Evolutionary conservation across 1,140 invertebrate genomes (phyloP), one percentile per base, ranked within the genome.

Genomic region (Pseudoatta argentina): DNA sequence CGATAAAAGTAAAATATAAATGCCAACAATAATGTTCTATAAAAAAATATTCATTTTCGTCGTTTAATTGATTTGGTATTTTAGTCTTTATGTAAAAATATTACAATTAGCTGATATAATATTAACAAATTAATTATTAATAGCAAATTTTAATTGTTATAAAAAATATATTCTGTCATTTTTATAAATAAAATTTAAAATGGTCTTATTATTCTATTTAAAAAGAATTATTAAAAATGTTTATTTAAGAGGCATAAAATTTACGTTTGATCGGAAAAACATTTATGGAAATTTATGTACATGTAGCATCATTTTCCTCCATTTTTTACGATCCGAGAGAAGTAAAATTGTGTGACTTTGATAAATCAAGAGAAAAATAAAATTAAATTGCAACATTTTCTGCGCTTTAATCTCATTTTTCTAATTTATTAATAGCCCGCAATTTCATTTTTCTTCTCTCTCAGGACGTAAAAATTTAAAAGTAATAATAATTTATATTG

Each of bases 361-460:
- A 51, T 51, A 64, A 21, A 44, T 67, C 18, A n/a, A 66, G 27
- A 67, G 18, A 67, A 21, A 44, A 67, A 67, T 44, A 14, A 44
- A 67, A 67, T 67, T 44, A 21, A 67, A 1, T 67, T 14, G n/a
- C n/a, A 2, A 67, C 64, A 21, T 67, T 21, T 67, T 44, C 34
- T 44, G 34, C 34, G 64, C n/a, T 44, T 67, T 67, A 67, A 67
- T 67, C 4, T 67, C 34, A 44, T 67, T 67, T 67, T 67, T n/a
- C 21, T 67, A 0, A 44, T 44, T 67, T 44, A 67, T 67, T 67
- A 67, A 67, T 21, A 44, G 44, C 34, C 18, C 30, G 63, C 18
- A 66, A 6, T 66, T 66, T 66, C 18, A 44, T 44, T 67, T 5
- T n/a, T 39, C 64, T 44, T 21, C 34, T 7, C n/a, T 67, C 34